These are phyloP conservation scores for Tylochromis polylepis DNA, from an alignment of 2,113 vertebrate genomes.

Conservation along the genomic window DNA sequence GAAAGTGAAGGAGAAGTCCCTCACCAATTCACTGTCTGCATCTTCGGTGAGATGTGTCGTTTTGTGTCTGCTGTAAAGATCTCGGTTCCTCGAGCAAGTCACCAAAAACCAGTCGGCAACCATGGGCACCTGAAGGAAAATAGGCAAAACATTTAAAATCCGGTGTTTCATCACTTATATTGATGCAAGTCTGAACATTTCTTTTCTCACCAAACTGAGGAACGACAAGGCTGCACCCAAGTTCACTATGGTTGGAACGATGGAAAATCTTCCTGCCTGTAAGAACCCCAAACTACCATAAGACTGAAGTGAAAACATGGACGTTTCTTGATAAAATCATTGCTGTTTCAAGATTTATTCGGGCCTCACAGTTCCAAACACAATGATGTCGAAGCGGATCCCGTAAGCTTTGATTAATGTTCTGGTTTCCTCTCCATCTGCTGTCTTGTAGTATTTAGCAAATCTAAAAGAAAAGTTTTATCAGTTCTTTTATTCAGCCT, in stretches of 20 bases:
- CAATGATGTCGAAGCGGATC: conserved; percentile 84
- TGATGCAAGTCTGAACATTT: background rate
- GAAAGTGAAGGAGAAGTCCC: background rate
- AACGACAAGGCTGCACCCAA: conserved; percentile 81
- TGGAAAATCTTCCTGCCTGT: conserved; percentile 84
- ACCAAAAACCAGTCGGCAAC: conserved; percentile 81
- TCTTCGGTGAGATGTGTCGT: conserved; percentile 76
- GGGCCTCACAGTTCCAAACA: conserved; percentile 81
- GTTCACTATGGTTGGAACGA: conserved; percentile 86
- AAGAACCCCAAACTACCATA: background rate
- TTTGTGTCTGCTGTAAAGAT: conserved; percentile 80
- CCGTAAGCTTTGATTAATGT: conserved; percentile 83
- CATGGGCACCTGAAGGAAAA: conserved; percentile 69
- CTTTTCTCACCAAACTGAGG: conserved; percentile 78
- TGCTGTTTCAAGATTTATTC: background rate
- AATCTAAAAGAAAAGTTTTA: conserved; percentile 67
- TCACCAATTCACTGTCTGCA: conserved; percentile 68
- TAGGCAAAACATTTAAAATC: background rate
- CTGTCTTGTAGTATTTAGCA: conserved; percentile 80
- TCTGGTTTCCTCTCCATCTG: conserved; percentile 65
- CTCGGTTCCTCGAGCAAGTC: conserved; percentile 75
- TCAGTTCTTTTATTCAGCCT: background rate
- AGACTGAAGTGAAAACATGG: background rate
- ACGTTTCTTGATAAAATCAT: fast-evolving
- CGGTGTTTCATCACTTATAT: background rate